Evolutionary conservation across 2,113 vertebrate genomes (phyloP), one percentile per base, ranked within the genome.

Genomic region (Antidorcas marsupialis): DNA sequence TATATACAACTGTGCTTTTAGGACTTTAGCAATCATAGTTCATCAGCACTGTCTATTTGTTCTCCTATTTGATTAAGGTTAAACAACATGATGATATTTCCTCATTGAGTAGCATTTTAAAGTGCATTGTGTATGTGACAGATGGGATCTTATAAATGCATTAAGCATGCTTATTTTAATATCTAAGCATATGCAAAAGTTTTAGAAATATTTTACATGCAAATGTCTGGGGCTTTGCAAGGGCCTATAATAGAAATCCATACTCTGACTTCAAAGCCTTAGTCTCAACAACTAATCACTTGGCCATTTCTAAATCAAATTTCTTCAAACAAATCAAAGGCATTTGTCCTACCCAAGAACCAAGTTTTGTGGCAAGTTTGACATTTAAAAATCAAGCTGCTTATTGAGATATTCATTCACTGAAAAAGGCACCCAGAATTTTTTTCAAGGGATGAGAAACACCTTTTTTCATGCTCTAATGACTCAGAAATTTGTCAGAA

Each of bases 221-320:
- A 97, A 97, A 98, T 98, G 76, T 97, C 89, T 97, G 85, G 59
- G 53, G 25, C 96, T 98, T 93, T 82, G 71, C 89, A 84, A 97
- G 83, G 79, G 45, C 87, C 92, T 81, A 85, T 97, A 97, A 97
- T 96, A 95, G 96, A 96, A 97, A 97, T 95, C 91, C 81, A 81
- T 89, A 92, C 87, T 95, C 95, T 94, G 74, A 96, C 97, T 98
- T 98, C 94, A 98, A 96, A 97, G 97, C 84, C 84, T 89, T 84
- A 33, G 91, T 97, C 95, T 97, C 59, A 10, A 96, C 98, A 97
- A 57, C 98, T 97, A 97, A 98, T 98, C 93, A 97, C 93, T 94
- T 96, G 71, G 94, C 97, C 98, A 98, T 98, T 98, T 98, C 98
- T 97, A 98, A 98, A 98, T 98, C 94, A 91, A 87, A 98, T 97